Base-by-base conservation (phyloP, 2,113 vertebrate species). In the Tupaia tana region DNA sequence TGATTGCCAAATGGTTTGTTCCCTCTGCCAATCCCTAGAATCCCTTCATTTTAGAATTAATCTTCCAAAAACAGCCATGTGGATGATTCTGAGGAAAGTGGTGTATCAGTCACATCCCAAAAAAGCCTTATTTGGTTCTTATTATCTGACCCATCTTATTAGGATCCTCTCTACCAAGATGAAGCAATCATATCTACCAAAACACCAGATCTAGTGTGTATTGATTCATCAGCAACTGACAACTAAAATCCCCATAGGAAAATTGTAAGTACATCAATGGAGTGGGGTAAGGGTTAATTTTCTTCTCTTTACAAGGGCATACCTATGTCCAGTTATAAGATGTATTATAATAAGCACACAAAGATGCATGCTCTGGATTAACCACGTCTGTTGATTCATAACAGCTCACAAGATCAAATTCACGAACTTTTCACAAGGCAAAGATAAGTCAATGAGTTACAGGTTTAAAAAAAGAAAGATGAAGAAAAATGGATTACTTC, bases 31-130 rank as follows among this genome's bases (percentile, higher is more conserved):
- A 59, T 12, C 18, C 6, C 22, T 7, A 43, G 43, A 59, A 56
- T 89, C 71, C 27, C 43, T 87, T 79, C 59, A 66, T 73, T 94
- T 90, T 73, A 82, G 80, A 22, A 31, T 83, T 54, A 77, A 58
- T 58, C 86, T 43, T 96, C 71, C 31, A 85, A 7, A 86, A 75
- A 20, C 4, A 86, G 52, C 58, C 52, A 94, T 9, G 74, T 34
- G 29, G 56, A 74, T 86, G n/a, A 71, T 56, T 64, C 66, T 82
- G 22, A 89, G 56, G 19, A 94, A 86, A 20, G n/a, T 3, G 4
- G 34, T 70, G 22, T 86, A 82, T 82, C 52, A 73, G 73, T 6
- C 22, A 70, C 1, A 86, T 1, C 25, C 15, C 18, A 73, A 25
- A 20, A 75, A 95, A 59, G 56, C 16, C 7, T 73, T 24, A 79